Percentiles rank a stretch among this genome's conserved stretches.
phyloP scores from a whole-genome alignment of 2,113 vertebrate genomes.

The Scolopax mira region DNA sequence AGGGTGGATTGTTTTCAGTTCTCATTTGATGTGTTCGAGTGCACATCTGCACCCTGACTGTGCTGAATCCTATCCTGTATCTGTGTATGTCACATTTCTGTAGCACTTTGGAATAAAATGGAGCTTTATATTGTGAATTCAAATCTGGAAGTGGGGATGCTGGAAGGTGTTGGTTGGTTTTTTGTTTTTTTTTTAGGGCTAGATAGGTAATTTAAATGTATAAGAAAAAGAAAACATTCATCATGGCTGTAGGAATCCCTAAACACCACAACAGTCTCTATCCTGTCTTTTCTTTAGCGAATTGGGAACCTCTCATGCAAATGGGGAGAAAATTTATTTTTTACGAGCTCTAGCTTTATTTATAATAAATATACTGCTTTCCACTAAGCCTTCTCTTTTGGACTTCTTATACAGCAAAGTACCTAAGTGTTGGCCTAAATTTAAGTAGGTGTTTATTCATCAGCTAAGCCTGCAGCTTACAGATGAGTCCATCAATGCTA shows the following conservation, averaged over 20 bases:
- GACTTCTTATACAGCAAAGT: neutral
- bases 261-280: neutral
- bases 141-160: neutral
- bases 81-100: neutral
- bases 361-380: neutral
- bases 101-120: neutral
- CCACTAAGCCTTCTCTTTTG: neutral
- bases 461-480: conserved; percentile 17
- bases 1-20: neutral
- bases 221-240: neutral
- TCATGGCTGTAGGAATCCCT: neutral
- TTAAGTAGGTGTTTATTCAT: conserved; percentile 25
- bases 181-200: neutral
- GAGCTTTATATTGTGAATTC: neutral
- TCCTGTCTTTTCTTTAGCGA: neutral
- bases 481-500: neutral
- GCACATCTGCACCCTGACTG: accelerated
- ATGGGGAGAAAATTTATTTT: neutral
- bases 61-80: neutral
- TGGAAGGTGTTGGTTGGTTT: neutral
- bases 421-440: neutral
- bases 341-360: neutral
- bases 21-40: neutral
- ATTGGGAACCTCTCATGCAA: neutral
- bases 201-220: neutral